Base-by-base conservation (phyloP, 2,797 vertebrate genomes). In the Pangasius larnaudii region DNA sequence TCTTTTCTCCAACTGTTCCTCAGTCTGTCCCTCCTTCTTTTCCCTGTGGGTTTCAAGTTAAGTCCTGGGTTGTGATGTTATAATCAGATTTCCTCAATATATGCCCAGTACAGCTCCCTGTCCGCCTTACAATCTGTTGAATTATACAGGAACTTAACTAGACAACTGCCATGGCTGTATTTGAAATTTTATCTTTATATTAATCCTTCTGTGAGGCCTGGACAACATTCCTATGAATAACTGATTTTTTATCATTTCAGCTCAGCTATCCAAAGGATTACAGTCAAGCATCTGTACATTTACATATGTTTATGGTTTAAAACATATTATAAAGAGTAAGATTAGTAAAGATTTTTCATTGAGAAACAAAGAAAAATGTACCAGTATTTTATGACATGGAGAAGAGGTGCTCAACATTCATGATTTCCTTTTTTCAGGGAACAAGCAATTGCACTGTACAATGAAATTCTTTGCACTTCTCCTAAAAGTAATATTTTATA, bases 1-100 rank as follows among this genome's bases (percentile, higher is more conserved):
- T 84, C 61, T 53, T 84, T 84, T 46, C 61, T 84, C 81, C 81
- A 67, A 84, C 81, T 84, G 81, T 67, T 84, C 18, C 46, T 84
- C 81, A 67, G 61, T 33, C 63, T 84, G 61, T 69, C 63, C 63
- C 46, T 67, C 63, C 46, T 69, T 84, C 46, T 84, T 84, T 49
- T 67, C 63, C 63, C 63, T 53, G 63, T 69, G 81, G 61, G 42
- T 69, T 84, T 84, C 46, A 24, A 69, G 42, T 53, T 13, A 69
- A 84, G 61, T 84, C 63, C 81, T 51, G 61, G 81, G 81, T 51
- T 30, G 61, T 51, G 63, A 84, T 84, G 46, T 84, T 69, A 84
- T 67, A 46, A 33, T 84, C 46, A 36, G 63, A 56, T 84, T 69
- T 83, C 16, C 61, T 83, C 42, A 67, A 6, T 8, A 33, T 78